Evolutionary conservation across 2,888 invertebrate species (phyloP), one percentile per base, ranked within the genome.

Genomic region (Trimorus sp.): DNA sequence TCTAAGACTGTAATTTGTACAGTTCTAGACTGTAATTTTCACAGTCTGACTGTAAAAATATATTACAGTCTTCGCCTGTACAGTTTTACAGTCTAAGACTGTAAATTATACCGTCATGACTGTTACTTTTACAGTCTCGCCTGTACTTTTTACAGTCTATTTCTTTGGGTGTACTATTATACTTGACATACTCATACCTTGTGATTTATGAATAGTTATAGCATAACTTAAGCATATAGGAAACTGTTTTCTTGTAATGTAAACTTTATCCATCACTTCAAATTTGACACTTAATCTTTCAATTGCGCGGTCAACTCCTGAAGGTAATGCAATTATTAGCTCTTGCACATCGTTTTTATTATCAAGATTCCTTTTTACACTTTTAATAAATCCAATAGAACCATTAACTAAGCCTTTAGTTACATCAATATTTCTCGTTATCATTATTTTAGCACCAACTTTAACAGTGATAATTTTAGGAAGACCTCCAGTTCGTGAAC

Each of bases 211-310:
- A 14, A 51, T 15, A 51, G 51, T 51, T n/a, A 51, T 51, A 51
- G 51, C 51, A 51, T 51, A 51, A 51, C 51, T 51, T 15, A 51
- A 51, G 14, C 51, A 51, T 51, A 51, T 51, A 51, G 51, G 51
- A 51, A 51, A 51, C 14, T n/a, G 51, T 51, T 51, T 51, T 51
- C 51, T 12, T 51, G 51, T 51, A 51, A 51, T 14, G 14, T n/a
- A 51, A n/a, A 14, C 51, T 51, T 14, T 51, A 51, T 51, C 51
- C 15, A 15, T 51, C 14, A 51, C 12, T 51, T 51, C 14, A 51
- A 51, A 51, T 51, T 51, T 51, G 1, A 51, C 51, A 51, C 14
- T 51, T 51, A 51, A n/a, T 51, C 14, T 51, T 51, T 51, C 51
- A 51, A 51, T 51, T 7, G 51, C 7, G 11, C 14, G 51, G 2